Conservation (phyloP, 2,888 invertebrate species). For the Idaea straminata region DNA sequence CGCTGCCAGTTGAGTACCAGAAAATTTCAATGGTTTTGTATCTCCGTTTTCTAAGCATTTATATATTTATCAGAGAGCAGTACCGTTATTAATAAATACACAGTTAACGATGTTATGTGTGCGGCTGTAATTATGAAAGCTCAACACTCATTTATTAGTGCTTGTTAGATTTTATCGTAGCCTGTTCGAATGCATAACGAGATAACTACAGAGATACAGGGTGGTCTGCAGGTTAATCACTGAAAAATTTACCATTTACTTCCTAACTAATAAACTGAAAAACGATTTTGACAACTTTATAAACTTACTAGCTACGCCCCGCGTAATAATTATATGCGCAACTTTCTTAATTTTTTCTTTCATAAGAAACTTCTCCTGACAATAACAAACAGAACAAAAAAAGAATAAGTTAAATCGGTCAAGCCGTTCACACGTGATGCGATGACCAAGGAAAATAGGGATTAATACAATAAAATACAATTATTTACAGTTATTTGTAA, state of each 20-base stretch:
- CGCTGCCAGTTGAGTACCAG: too few species aligned
- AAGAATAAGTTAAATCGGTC: too few species aligned
- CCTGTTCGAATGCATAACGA: not conserved
- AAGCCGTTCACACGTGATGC: too few species aligned
- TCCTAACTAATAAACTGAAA: not conserved
- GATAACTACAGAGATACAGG: not conserved
- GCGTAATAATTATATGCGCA: too few species aligned
- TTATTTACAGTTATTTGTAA: too few species aligned
- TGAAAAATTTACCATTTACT: not conserved
- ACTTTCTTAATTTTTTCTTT: too few species aligned
- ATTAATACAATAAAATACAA: too few species aligned
- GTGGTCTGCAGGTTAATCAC: not conserved
- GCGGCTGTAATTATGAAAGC: constrained; percentile 23
- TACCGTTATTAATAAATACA: not conserved
- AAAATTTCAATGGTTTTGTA: too few species aligned
- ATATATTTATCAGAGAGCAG: not conserved
- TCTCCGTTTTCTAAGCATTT: not conserved
- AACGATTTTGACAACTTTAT: not conserved
- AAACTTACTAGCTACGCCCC: too few species aligned
- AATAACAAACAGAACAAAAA: too few species aligned
- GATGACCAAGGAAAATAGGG: too few species aligned
- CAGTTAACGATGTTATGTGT: not conserved
- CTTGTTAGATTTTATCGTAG: constrained; percentile 13
- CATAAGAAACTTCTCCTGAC: too few species aligned
- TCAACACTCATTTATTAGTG: constrained; percentile 25